Conservation (phyloP, 2,888 invertebrate genomes). For the Hypsopygia costalis region DNA sequence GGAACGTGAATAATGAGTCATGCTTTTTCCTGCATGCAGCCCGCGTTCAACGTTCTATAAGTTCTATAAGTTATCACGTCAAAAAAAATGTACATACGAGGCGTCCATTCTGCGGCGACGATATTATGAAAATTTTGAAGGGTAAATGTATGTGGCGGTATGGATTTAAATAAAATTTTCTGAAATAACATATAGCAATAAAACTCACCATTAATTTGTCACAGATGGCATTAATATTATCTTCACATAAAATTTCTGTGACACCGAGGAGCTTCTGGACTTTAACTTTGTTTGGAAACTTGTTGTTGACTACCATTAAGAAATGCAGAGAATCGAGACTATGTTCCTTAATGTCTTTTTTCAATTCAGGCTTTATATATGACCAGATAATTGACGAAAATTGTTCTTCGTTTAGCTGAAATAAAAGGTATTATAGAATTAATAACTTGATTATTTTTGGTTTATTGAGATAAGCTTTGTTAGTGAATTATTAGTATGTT, state of each 20-base stretch:
- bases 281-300: slow-evolving; percentile 72
- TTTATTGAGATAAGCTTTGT: too few species aligned
- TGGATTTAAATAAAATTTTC: too few species aligned
- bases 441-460: too few species aligned
- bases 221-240: slow-evolving; percentile 77
- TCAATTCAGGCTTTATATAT: slow-evolving; percentile 79
- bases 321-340: slow-evolving; percentile 83
- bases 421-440: slow-evolving; percentile 24
- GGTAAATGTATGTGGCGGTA: too few species aligned
- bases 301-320: slow-evolving; percentile 65
- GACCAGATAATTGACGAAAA: slow-evolving; percentile 82
- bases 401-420: slow-evolving; percentile 73
- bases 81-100: too few species aligned
- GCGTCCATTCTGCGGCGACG: too few species aligned
- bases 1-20: too few species aligned
- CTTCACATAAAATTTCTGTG: slow-evolving; percentile 78
- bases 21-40: too few species aligned
- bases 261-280: slow-evolving; percentile 79
- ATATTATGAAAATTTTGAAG: too few species aligned
- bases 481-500: too few species aligned
- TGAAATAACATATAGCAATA: not conserved
- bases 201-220: slow-evolving; percentile 83
- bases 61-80: too few species aligned
- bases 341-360: slow-evolving; percentile 83
- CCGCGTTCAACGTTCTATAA: too few species aligned